Evolutionary conservation across 2,113 vertebrate genomes (phyloP).

Genomic region (Platysternon megacephalum): DNA sequence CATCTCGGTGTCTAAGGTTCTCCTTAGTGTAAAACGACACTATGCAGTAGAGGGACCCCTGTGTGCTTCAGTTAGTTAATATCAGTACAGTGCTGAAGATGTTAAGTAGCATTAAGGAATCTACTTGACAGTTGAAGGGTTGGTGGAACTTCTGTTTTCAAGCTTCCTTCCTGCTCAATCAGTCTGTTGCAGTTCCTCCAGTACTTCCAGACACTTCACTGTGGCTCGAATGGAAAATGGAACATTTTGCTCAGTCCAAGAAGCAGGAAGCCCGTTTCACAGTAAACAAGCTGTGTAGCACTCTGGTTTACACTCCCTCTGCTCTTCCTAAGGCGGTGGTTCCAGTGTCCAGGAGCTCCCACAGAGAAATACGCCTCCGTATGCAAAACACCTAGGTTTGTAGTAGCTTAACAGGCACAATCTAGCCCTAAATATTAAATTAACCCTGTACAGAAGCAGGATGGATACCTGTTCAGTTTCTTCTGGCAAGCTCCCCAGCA

Average conservation of each 20-base stretch:
- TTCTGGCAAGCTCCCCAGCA: not conserved
- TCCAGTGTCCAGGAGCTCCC: not conserved
- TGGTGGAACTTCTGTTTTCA: not conserved
- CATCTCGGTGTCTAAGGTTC: not conserved
- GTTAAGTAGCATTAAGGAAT: not conserved
- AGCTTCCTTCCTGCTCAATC: not conserved
- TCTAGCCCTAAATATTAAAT: not conserved
- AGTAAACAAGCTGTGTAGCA: not conserved
- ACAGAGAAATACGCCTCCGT: not conserved
- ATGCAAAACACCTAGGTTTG: not conserved
- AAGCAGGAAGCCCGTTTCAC: not conserved
- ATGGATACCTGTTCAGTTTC: not conserved
- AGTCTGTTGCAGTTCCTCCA: not conserved
- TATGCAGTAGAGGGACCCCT: not conserved
- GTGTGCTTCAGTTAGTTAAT: not conserved
- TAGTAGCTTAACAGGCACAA: not conserved
- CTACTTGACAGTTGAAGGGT: not conserved
- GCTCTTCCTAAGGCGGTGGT: not conserved
- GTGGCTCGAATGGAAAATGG: not conserved
- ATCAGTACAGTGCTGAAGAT: not conserved
- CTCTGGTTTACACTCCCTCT: not conserved
- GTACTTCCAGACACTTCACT: not conserved
- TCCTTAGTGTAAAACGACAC: not conserved
- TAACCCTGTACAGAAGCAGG: not conserved
- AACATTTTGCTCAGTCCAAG: not conserved